Percentiles rank a stretch among this genome's conserved stretches.
Evolutionary conservation across 2,113 vertebrate species (phyloP).

Genomic region (Larimichthys crocea): DNA sequence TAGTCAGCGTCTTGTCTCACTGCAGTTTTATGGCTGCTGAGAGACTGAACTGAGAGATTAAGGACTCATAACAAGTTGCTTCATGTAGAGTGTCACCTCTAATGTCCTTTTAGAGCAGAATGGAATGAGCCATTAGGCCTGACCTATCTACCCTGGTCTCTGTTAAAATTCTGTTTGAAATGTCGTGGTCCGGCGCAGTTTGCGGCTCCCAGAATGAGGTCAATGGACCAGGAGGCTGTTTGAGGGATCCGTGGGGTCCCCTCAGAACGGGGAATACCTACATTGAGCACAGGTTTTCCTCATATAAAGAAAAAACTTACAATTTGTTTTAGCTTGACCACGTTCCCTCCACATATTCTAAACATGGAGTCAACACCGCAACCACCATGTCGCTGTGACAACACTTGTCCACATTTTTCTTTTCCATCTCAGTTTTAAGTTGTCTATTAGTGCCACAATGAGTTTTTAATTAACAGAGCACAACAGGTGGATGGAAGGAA

Average conservation of each 20-base stretch:
- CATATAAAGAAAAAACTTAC: neutral
- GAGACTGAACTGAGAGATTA: constrained; percentile 70
- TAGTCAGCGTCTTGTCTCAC: constrained; percentile 72
- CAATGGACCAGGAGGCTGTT: neutral
- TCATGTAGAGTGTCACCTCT: constrained; percentile 70
- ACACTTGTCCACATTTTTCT: no score
- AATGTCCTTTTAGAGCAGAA: constrained; percentile 65
- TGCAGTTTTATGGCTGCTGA: constrained; percentile 71
- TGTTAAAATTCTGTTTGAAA: constrained; percentile 38
- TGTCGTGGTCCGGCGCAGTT: constrained; percentile 40
- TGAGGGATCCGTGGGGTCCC: no score
- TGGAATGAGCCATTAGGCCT: constrained; percentile 64
- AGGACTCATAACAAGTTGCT: constrained; percentile 72
- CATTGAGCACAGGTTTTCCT: neutral
- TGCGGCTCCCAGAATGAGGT: constrained; percentile 31
- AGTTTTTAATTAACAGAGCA: no score
- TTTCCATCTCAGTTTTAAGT: neutral
- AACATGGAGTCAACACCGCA: neutral
- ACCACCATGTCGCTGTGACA: neutral
- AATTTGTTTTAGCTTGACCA: neutral
- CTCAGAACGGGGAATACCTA: neutral
- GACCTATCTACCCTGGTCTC: constrained; percentile 57
- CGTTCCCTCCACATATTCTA: neutral
- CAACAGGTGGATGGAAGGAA: no score
- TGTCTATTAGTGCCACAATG: neutral